Conservation (phyloP, 2,113 vertebrate species). For the Cynopterus brachyotis region DNA sequence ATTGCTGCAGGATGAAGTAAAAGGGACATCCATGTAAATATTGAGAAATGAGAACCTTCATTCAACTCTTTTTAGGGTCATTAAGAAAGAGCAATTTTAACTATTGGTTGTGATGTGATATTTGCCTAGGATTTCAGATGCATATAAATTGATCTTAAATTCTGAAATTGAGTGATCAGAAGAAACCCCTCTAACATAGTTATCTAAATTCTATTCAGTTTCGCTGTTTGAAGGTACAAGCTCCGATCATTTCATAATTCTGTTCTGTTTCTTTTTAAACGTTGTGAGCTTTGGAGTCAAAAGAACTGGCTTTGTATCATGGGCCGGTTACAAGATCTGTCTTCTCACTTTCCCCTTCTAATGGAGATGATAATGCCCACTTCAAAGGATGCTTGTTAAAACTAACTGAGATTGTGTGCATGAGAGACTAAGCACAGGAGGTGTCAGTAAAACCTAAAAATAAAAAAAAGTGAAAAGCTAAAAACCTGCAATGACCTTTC, state of each 20-base stretch:
- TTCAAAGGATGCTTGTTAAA: background rate
- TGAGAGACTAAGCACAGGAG: background rate
- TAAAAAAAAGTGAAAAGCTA: background rate
- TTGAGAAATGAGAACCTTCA: slow-evolving; percentile 41
- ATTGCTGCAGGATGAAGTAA: slow-evolving; percentile 38
- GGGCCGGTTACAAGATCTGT: background rate
- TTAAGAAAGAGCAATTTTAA: slow-evolving; percentile 39
- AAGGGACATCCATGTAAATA: background rate
- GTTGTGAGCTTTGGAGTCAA: slow-evolving; percentile 20
- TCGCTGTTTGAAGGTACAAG: slow-evolving; percentile 27
- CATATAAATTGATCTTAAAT: slow-evolving; percentile 45
- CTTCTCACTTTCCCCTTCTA: background rate
- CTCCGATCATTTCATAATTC: slow-evolving; percentile 39
- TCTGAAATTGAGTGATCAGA: slow-evolving; percentile 47
- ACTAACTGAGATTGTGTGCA: background rate
- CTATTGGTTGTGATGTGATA: background rate
- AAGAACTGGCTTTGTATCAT: background rate
- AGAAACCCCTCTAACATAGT: background rate
- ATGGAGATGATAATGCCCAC: background rate
- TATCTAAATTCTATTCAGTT: background rate
- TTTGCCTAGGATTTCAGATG: background rate
- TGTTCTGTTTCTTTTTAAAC: slow-evolving; percentile 1
- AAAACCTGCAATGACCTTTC: background rate
- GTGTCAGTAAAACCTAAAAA: background rate
- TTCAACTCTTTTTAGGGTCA: background rate